A percentile compares a stretch with the other conserved stretches of the same genome.
phyloP scores from a whole-genome alignment of 2,888 invertebrate genomes.

The Scaptomyza parva region DNA sequence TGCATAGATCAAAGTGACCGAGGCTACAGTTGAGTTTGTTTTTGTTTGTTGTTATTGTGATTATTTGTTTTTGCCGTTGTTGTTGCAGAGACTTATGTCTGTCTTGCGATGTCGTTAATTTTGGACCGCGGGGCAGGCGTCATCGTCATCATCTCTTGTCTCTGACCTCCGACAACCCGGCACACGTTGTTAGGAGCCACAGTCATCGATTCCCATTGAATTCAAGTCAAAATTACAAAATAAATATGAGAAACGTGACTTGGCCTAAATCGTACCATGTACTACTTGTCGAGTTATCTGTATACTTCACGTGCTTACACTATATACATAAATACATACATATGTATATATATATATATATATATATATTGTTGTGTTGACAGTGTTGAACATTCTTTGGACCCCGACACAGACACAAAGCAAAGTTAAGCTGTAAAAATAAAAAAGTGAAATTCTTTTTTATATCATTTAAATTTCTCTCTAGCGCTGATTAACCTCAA shows the following conservation, averaged over 20 bases:
- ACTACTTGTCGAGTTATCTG: constrained; percentile 13
- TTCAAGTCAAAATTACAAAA: constrained; percentile 57
- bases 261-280: constrained; percentile 18
- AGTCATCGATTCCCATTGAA: constrained; percentile 6
- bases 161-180: constrained; percentile 74
- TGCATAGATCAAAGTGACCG: constrained; percentile 77
- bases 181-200: constrained; percentile 63
- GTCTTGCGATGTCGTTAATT: constrained; percentile 50
- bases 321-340: not conserved
- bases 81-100: constrained; percentile 42
- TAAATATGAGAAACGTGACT: constrained; percentile 73
- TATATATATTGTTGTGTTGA: too few species aligned
- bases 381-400: not conserved
- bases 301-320: constrained; percentile 6
- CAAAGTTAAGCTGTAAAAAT: constrained; percentile 1
- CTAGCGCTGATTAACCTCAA: constrained; percentile 56
- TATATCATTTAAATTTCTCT: constrained; percentile 51
- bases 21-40: constrained; percentile 62
- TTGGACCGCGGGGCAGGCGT: constrained; percentile 58
- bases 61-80: constrained; percentile 20
- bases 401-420: constrained; percentile 1
- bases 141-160: constrained; percentile 36
- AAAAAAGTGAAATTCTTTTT: constrained; percentile 51
- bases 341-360: not conserved
- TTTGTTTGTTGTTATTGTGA: constrained; percentile 27